Percentiles rank a stretch among this genome's conserved stretches.
These are phyloP conservation scores for Stercorarius parasiticus DNA, from an alignment of 2,113 vertebrate species.

Conservation along the genomic window DNA sequence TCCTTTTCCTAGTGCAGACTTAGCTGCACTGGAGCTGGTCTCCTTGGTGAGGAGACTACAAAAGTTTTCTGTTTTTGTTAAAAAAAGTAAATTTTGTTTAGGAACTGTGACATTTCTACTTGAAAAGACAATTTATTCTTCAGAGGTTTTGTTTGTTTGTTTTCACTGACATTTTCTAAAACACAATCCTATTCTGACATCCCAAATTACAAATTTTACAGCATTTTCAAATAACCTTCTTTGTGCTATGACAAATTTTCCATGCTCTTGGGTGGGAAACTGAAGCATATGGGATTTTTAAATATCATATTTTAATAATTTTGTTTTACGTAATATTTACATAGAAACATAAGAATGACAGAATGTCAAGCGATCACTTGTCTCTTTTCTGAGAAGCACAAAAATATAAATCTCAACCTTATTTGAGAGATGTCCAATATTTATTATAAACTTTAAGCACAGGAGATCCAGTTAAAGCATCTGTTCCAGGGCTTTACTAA, in stretches of 20 bases:
- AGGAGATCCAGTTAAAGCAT: neutral
- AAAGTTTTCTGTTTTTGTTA: neutral
- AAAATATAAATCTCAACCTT: neutral
- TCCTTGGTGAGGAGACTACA: neutral
- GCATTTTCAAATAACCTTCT: neutral
- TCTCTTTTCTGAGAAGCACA: neutral
- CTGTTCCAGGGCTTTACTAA: neutral
- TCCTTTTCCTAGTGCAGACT: too few species aligned
- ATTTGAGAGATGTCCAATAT: neutral
- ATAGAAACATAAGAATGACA: neutral
- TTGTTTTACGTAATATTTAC: neutral
- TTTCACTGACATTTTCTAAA: neutral
- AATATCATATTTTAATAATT: neutral
- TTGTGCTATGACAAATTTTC: neutral
- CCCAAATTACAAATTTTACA: neutral
- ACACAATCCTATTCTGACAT: neutral
- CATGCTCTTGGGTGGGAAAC: neutral
- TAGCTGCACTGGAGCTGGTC: too few species aligned
- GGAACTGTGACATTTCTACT: neutral
- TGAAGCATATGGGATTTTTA: rapidly evolving
- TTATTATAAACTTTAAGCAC: neutral
- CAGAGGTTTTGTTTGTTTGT: neutral
- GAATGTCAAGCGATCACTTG: neutral
- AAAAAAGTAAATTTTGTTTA: neutral
- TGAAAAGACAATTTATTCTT: neutral